Evolutionary conservation across 37 sponge, comb jelly and placozoan genomes (phyloP), one percentile per base, ranked within the genome.

Genomic region (Axinella damicornis): DNA sequence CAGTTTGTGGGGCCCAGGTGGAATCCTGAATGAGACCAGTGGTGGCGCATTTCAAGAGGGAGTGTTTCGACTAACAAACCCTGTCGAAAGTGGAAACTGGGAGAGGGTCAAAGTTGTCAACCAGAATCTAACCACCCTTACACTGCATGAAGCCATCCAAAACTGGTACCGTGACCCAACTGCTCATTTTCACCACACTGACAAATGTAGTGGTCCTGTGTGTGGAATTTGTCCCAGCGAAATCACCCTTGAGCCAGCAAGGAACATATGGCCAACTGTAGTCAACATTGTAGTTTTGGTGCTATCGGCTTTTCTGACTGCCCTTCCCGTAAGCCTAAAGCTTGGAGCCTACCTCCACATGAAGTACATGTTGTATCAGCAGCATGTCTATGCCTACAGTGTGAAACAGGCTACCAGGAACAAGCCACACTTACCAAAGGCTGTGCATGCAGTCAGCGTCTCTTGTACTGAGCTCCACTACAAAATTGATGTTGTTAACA

Each of bases 361-460:
- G 82, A 91, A 82, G 59, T 82, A 71, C 38, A 75, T 91, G 53
- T 81, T 91, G 38, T 39, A 41, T 38, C 58, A 66, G 25, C 92
- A 86, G 78, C 70, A 32, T 52, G 18, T 74, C 4, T 91, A 72
- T 61, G 40, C 73, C 16, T 36, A 38, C 27, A 61, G 27, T 0
- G 68, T 13, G 35, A 83, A 63, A 22, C 33, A 36, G 17, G 27
- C 30, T 22, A 24, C 39, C 2, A 76, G 38, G 52, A 35, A 35
- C 15, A 58, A 73, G 66, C 39, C 32, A 30, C 53, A 53, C 15
- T 81, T 88, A 46, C 88, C 88, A 28, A 73, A 66, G n/a, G 71
- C 75, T 25, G 53, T 59, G 2, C 67, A 80, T n/a, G 40, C 76
- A 27, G 38, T 80, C 34, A 87, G 81, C 41, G 70, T 91, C 9